Evolutionary conservation across 2,113 vertebrate genomes (phyloP).

Genomic region (Theropithecus gelada): DNA sequence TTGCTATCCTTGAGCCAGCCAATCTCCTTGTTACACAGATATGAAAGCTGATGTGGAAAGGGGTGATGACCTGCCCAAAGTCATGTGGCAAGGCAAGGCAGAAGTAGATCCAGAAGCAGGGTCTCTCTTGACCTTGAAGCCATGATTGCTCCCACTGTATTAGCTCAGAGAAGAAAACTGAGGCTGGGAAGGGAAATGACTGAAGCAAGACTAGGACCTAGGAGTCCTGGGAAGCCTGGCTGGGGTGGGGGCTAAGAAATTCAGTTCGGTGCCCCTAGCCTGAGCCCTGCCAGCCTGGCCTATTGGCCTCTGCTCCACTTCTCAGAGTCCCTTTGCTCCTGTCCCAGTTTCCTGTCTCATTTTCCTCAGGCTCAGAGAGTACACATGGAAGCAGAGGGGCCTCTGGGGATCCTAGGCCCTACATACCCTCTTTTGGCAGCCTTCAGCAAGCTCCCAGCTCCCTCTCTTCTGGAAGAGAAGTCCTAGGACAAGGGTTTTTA

Average conservation of each 20-base stretch:
- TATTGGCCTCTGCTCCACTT: constrained; percentile 67
- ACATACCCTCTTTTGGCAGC: constrained; percentile 65
- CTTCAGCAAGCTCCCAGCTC: not conserved
- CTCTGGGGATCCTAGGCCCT: constrained; percentile 68
- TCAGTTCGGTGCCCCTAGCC: constrained; percentile 3
- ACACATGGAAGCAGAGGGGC: not conserved
- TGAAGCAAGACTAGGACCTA: not conserved
- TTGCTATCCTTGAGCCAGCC: not conserved
- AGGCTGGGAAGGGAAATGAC: not conserved
- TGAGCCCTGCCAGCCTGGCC: constrained; percentile 19
- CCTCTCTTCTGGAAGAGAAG: constrained; percentile 16
- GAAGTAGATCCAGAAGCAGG: not conserved
- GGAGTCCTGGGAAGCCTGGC: not conserved
- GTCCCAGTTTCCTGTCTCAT: constrained; percentile 69
- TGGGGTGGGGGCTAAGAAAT: not conserved
- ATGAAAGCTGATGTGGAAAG: not conserved
- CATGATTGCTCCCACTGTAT: not conserved
- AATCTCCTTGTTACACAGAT: not conserved
- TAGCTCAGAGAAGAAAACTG: not conserved
- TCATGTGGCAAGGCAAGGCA: not conserved
- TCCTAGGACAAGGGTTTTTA: not conserved
- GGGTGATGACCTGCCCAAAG: not conserved
- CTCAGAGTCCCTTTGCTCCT: constrained; percentile 65
- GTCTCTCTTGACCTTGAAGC: not conserved
- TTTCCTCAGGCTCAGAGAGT: constrained; percentile 54